phyloP scores from a whole-genome alignment of 2,888 invertebrate species.

The Drosophila trichaetosa region DNA sequence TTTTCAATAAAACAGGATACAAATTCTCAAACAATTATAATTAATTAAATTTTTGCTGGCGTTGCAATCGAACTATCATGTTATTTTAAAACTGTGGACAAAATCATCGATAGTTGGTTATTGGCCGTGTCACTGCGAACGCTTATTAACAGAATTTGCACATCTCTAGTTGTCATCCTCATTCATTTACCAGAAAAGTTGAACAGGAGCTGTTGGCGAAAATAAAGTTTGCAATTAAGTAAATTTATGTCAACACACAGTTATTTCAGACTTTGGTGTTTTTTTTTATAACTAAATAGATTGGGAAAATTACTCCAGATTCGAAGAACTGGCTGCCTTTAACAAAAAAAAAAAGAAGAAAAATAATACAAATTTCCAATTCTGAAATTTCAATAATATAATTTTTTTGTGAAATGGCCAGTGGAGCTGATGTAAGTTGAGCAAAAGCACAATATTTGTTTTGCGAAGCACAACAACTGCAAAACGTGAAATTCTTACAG shows the following conservation, averaged over 20 bases:
- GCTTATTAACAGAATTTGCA: neutral
- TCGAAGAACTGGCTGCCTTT: neutral
- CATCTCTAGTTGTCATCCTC: constrained; percentile 39
- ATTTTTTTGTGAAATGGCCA: constrained; percentile 32
- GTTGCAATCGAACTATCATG: neutral
- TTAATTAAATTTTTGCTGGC: neutral
- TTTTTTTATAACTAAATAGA: neutral
- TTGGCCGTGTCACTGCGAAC: neutral
- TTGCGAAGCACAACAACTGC: neutral
- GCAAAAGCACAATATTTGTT: neutral
- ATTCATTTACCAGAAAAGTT: neutral
- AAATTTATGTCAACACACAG: neutral
- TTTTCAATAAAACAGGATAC: neutral
- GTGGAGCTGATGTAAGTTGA: constrained; percentile 41
- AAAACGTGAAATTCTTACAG: constrained; percentile 12
- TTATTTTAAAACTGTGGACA: neutral
- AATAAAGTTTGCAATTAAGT: neutral
- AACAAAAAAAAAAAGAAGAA: neutral
- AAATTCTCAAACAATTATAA: neutral
- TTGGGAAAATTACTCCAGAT: neutral
- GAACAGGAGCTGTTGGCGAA: neutral
- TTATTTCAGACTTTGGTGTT: neutral
- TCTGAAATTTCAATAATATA: constrained; percentile 5
- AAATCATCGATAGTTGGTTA: constrained; percentile 17
- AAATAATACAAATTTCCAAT: neutral